Conservation (phyloP, 2,113 vertebrate genomes). For the Chloropsis cyanopogon region DNA sequence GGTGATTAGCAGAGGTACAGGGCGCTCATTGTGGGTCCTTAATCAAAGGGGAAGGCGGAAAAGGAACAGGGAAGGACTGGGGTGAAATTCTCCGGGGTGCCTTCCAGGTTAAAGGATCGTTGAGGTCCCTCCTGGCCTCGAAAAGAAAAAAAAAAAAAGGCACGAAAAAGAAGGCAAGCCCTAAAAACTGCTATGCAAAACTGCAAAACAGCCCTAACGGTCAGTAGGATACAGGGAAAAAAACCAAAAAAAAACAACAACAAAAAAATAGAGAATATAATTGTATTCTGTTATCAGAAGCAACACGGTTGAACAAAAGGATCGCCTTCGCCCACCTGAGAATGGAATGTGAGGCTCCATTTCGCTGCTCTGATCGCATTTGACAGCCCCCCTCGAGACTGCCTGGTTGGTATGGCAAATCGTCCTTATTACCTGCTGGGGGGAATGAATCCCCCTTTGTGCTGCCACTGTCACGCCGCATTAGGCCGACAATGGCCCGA, state of each 20-base stretch:
- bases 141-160: too few relatives aligned
- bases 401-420: constrained; percentile 83
- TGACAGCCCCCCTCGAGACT: constrained; percentile 73
- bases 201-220: background rate
- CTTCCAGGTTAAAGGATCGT: background rate
- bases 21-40: background rate
- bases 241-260: background rate
- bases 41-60: constrained; percentile 17
- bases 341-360: constrained; percentile 75
- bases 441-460: constrained; percentile 95
- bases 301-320: constrained; percentile 65
- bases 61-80: background rate
- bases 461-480: constrained; percentile 89
- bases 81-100: background rate
- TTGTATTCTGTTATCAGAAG: constrained; percentile 69
- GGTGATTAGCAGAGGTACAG: constrained; percentile 35
- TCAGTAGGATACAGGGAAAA: background rate
- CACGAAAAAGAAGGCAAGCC: background rate
- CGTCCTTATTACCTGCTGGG: constrained; percentile 93
- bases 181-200: background rate
- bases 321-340: constrained; percentile 77
- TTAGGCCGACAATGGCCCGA: constrained; percentile 90
- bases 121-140: background rate
- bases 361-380: constrained; percentile 71
- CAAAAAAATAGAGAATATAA: background rate